Evolutionary conservation across 2,888 invertebrate genomes (phyloP), one percentile per base, ranked within the genome.

Genomic region (Tiphia femorata): DNA sequence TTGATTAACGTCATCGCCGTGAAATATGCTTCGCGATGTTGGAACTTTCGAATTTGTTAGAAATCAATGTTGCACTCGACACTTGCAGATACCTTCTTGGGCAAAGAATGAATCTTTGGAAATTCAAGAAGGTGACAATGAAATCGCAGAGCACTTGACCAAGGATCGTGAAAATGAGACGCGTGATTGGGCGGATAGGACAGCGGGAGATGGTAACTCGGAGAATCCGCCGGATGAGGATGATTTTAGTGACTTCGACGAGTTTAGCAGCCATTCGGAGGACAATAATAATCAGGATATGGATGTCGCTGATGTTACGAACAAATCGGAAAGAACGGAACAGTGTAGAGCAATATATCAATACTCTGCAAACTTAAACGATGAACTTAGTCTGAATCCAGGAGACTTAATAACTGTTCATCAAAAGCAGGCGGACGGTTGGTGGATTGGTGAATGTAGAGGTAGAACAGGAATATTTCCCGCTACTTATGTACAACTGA

Each of bases 401-500:
- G 94, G 96, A 64, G 96, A 97, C 82, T 85, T 94, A 42, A 93
- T 97, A 71, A 92, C 91, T 70, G 92, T 97, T 29, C 94, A 94
- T 80, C 91, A 93, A 74, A 96, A 96, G 78, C 95, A 95, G 82
- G 93, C 92, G 25, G 95, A 96, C 77, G 96, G 95, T 29, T 97
- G 97, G 97, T 97, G 96, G 96, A 88, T 94, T 54, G 97, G 96
- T 2, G 94, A 96, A 74, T 87, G 95, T 53, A 90, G 91, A 75
- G 94, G 96, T 37, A 88, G 88, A 62, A 90, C 93, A 60, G 97
- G 97, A 20, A 95, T 96, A 71, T 97, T 97, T 78, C 97, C 97
- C 0, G 96, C 96, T 0, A 96, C 96, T 0, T 97, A 97, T 79
- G 96, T 97, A 6, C 93, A 96, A 86, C 91, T 94, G 83, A 89